These are phyloP conservation scores for Pterophyllum scalare DNA, from an alignment of 2,113 vertebrate genomes.

Conservation along the genomic window DNA sequence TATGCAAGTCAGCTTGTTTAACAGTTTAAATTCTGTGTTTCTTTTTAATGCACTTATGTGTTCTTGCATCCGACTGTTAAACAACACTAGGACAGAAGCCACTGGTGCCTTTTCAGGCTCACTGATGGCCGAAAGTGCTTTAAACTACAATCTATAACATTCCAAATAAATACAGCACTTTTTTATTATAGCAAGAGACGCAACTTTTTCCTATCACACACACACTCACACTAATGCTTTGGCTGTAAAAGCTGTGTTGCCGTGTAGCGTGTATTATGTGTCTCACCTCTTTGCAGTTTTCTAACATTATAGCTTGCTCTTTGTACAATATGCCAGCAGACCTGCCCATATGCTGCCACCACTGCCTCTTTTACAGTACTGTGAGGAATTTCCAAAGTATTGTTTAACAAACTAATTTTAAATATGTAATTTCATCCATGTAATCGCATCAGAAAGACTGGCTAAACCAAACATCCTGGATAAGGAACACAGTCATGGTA, in stretches of 20 bases:
- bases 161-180: background rate
- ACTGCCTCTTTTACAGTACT: background rate
- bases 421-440: no score
- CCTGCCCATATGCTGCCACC: background rate
- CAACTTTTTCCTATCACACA: background rate
- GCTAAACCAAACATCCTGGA: background rate
- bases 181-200: background rate
- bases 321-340: constrained; percentile 9
- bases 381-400: background rate
- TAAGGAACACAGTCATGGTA: background rate
- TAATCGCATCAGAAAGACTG: background rate
- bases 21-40: background rate
- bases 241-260: constrained; percentile 6
- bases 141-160: background rate
- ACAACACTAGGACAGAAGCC: background rate
- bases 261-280: background rate
- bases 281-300: constrained; percentile 8
- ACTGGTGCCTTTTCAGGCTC: background rate
- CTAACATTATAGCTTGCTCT: constrained; percentile 8
- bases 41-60: background rate
- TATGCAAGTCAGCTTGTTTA: background rate
- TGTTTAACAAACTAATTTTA: no score
- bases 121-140: background rate
- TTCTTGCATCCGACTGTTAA: background rate
- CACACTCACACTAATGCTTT: constrained; percentile 2